Conservation (phyloP, 2,797 vertebrate species). For the Tarsius wallacei region DNA sequence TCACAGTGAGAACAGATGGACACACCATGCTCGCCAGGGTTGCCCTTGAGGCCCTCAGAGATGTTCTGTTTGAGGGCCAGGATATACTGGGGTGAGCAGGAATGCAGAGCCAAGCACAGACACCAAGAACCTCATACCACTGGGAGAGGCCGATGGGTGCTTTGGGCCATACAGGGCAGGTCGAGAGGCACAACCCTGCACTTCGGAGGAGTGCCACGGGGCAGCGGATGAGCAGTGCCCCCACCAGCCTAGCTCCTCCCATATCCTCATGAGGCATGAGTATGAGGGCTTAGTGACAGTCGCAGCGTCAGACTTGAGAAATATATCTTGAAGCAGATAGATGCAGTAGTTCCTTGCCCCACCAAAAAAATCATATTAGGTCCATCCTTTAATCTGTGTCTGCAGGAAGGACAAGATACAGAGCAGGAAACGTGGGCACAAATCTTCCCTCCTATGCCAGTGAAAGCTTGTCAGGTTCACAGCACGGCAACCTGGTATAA, state of each 20-base stretch:
- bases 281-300: background rate
- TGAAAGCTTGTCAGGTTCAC: background rate
- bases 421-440: background rate
- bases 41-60: background rate
- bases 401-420: background rate
- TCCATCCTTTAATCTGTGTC: background rate
- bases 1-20: background rate
- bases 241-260: background rate
- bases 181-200: accelerated
- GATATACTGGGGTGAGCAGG: too few species aligned
- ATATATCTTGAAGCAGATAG: background rate
- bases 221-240: too few species aligned
- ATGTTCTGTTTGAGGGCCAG: background rate
- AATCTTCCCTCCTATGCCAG: too few species aligned
- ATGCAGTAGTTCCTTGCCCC: background rate
- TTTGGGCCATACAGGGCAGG: background rate
- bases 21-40: background rate
- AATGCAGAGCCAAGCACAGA: accelerated
- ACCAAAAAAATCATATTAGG: background rate
- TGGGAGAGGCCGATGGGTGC: accelerated
- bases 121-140: accelerated
- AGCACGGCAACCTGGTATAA: background rate
- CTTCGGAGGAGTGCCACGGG: background rate
- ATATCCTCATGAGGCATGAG: background rate
- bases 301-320: background rate